A percentile compares a stretch with the other conserved stretches of the same genome.
Evolutionary conservation across 2,888 invertebrate genomes (phyloP).

Genomic region (Folsomia manolachei): DNA sequence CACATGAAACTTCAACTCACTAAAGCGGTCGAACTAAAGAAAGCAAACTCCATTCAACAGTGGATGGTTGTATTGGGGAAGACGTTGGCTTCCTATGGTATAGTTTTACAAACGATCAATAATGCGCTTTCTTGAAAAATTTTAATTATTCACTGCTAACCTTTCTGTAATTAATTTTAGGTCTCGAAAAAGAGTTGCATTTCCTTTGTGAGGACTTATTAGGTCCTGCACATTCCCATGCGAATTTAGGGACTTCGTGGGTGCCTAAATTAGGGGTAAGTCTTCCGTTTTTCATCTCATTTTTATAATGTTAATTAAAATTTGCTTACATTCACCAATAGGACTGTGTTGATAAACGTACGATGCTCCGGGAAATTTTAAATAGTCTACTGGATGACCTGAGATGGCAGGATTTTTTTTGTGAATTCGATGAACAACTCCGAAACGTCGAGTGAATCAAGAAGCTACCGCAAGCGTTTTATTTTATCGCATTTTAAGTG

Average conservation of each 20-base stretch:
- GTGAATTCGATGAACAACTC: conserved; percentile 47
- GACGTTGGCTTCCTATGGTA: conserved; percentile 67
- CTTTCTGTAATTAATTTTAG: conserved; percentile 53
- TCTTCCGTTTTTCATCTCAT: not conserved
- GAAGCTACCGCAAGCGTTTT: no score
- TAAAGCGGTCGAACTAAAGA: conserved; percentile 67
- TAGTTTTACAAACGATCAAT: no score
- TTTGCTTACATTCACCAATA: conserved; percentile 24
- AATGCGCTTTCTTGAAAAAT: conserved; percentile 21
- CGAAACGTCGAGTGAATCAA: conserved; percentile 35
- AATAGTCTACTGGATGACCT: conserved; percentile 43
- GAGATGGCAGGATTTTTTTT: conserved; percentile 47
- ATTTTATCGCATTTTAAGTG: no score
- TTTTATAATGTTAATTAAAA: not conserved
- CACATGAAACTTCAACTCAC: conserved; percentile 69
- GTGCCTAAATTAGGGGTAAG: conserved; percentile 35
- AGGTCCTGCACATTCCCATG: conserved; percentile 67
- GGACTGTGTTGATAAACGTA: conserved; percentile 43
- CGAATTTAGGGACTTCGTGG: conserved; percentile 60
- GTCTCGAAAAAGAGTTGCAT: conserved; percentile 69
- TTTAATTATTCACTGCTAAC: no score
- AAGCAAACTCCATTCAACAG: conserved; percentile 70
- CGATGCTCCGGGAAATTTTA: conserved; percentile 42
- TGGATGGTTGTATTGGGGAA: conserved; percentile 66
- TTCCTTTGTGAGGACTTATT: conserved; percentile 73